phyloP scores from a whole-genome alignment of 2,888 invertebrate genomes.

The Bellardia pandia region DNA sequence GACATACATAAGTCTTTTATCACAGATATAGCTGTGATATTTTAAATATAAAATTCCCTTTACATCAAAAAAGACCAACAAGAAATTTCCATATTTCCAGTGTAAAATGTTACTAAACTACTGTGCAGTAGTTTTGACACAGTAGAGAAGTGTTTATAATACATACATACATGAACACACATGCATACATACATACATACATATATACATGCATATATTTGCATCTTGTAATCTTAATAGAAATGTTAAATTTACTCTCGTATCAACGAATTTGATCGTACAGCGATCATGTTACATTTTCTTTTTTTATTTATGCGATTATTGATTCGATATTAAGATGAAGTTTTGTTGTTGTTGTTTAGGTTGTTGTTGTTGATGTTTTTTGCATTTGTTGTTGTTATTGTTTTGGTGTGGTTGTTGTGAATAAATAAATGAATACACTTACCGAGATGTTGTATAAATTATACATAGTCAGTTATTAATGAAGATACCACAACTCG shows the following conservation, averaged over 20 bases:
- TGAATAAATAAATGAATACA: slow-evolving; percentile 4
- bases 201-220: slow-evolving; percentile 35
- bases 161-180: no score
- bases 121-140: no score
- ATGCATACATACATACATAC: background rate
- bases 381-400: background rate
- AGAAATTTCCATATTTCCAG: no score
- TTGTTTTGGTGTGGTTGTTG: background rate
- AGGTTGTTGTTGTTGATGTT: background rate
- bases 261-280: slow-evolving; percentile 71
- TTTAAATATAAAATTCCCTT: no score
- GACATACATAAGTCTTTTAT: no score
- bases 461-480: slow-evolving; percentile 61
- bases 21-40: no score
- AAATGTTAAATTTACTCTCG: slow-evolving; percentile 74
- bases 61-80: no score
- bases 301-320: slow-evolving; percentile 58
- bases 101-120: no score
- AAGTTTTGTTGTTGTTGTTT: slow-evolving; percentile 14
- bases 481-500: slow-evolving; percentile 60
- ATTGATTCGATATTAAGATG: slow-evolving; percentile 67
- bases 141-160: no score
- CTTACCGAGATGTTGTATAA: slow-evolving; percentile 49
- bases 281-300: slow-evolving; percentile 66
- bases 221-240: slow-evolving; percentile 75